These are phyloP conservation scores for Brachypalpus laphriformis DNA, from an alignment of 2,888 invertebrate genomes.

Conservation along the genomic window DNA sequence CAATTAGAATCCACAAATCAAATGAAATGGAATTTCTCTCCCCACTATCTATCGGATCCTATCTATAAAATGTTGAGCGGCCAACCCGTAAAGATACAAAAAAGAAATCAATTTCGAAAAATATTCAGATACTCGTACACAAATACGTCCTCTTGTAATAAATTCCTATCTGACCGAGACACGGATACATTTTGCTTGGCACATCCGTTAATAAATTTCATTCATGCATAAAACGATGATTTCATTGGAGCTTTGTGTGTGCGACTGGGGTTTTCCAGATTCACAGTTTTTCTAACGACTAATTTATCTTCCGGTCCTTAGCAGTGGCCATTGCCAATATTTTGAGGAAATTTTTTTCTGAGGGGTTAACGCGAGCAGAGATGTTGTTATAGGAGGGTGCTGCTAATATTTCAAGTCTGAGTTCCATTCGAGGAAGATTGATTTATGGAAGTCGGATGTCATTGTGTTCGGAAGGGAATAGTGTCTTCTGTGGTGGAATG, in stretches of 20 bases:
- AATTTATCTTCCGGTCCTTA: conserved; percentile 68
- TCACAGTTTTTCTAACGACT: conserved; percentile 71
- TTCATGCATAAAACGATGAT: conserved; percentile 71
- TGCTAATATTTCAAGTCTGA: conserved; percentile 35
- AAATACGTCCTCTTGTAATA: conserved; percentile 41
- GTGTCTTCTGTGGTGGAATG: background rate
- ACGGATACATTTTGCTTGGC: conserved; percentile 58
- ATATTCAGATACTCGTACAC: conserved; percentile 13
- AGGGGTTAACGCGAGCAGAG: background rate
- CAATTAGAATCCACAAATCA: conserved; percentile 56
- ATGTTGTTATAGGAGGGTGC: conserved; percentile 17
- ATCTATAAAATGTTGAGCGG: background rate
- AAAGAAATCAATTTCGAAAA: conserved; percentile 20
- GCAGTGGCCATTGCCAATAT: background rate
- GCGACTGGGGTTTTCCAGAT: conserved; percentile 65
- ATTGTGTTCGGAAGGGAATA: conserved; percentile 22
- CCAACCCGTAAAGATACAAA: background rate
- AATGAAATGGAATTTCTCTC: conserved; percentile 13
- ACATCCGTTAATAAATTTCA: conserved; percentile 70
- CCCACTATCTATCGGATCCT: background rate
- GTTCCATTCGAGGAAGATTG: conserved; percentile 37
- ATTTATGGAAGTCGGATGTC: conserved; percentile 49
- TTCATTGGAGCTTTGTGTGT: conserved; percentile 67
- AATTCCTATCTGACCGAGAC: conserved; percentile 49
- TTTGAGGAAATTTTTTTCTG: background rate